A percentile compares a stretch with the other conserved stretches of the same genome.
phyloP scores from a whole-genome alignment of 1,140 invertebrate genomes.

The Danaus plexippus region DNA sequence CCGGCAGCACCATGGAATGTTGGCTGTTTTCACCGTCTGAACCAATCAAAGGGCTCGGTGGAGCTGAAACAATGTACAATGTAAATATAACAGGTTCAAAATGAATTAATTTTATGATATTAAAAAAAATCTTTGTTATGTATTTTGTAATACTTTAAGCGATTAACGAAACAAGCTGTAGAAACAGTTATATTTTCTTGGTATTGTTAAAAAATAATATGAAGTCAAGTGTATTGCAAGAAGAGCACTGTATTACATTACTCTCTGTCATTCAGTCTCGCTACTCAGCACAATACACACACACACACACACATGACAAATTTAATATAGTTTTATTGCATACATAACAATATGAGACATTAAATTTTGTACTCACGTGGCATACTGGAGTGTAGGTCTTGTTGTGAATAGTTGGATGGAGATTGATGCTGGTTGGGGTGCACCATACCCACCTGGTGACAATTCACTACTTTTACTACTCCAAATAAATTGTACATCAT shows the following conservation, averaged over 20 bases:
- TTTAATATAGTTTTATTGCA: neutral
- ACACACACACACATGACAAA: too few species aligned
- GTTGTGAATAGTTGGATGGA: slow-evolving; percentile 67
- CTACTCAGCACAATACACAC: too few species aligned
- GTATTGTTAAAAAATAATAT: too few species aligned
- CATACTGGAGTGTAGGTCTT: slow-evolving; percentile 82
- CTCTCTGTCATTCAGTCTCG: too few species aligned
- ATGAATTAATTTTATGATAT: slow-evolving; percentile 2
- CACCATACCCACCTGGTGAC: slow-evolving; percentile 77
- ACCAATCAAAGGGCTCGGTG: slow-evolving; percentile 83
- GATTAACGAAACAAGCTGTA: too few species aligned
- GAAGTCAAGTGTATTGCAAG: too few species aligned
- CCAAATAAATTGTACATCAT: too few species aligned
- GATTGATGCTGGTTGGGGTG: slow-evolving; percentile 78
- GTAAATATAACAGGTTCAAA: neutral
- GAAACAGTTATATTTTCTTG: too few species aligned
- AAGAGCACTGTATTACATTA: too few species aligned
- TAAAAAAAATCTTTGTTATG: too few species aligned
- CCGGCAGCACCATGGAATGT: slow-evolving; percentile 63
- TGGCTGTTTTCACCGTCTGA: slow-evolving; percentile 70
- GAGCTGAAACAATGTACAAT: slow-evolving; percentile 70
- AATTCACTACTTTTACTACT: too few species aligned
- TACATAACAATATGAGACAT: slow-evolving; percentile 1
- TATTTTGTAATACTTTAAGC: too few species aligned
- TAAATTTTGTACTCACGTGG: slow-evolving; percentile 77